Percentiles rank a stretch among this genome's conserved stretches.
Conservation (phyloP, 1,140 invertebrate species). For the Andricus grossulariae region DNA sequence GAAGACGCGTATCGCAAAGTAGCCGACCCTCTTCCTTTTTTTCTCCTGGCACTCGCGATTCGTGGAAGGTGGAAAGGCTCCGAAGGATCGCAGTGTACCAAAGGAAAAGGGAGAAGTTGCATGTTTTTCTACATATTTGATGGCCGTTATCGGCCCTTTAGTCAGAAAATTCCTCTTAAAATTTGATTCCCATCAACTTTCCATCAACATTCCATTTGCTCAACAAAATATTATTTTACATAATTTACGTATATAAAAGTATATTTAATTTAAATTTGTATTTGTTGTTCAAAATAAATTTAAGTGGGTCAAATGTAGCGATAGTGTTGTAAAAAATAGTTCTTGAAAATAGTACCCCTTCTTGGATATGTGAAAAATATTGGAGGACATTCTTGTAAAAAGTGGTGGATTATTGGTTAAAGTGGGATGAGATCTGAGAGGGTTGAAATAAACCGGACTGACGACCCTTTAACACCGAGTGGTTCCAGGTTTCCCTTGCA, state of each 20-base stretch:
- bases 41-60: slow-evolving; percentile 37
- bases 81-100: not conserved
- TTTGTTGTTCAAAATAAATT: too few relatives aligned
- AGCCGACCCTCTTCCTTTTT: slow-evolving; percentile 52
- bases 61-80: slow-evolving; percentile 36
- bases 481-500: slow-evolving; percentile 71
- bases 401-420: too few relatives aligned
- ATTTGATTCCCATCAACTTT: slow-evolving; percentile 48
- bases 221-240: not conserved
- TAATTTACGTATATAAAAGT: too few relatives aligned
- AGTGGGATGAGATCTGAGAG: not conserved
- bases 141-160: slow-evolving; percentile 52
- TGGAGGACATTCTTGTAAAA: not conserved
- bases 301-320: too few relatives aligned
- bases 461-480: slow-evolving; percentile 68
- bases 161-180: slow-evolving; percentile 55
- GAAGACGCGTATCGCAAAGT: slow-evolving; percentile 67
- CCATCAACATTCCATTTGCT: not conserved
- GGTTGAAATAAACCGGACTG: slow-evolving; percentile 43
- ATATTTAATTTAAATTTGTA: too few relatives aligned
- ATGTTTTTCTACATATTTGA: slow-evolving; percentile 64
- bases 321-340: too few relatives aligned
- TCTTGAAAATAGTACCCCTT: too few relatives aligned
- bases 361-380: not conserved
- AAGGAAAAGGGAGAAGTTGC: slow-evolving; percentile 38